Conservation (phyloP, 1,140 invertebrate species). For the Hypsibius dujardini region DNA sequence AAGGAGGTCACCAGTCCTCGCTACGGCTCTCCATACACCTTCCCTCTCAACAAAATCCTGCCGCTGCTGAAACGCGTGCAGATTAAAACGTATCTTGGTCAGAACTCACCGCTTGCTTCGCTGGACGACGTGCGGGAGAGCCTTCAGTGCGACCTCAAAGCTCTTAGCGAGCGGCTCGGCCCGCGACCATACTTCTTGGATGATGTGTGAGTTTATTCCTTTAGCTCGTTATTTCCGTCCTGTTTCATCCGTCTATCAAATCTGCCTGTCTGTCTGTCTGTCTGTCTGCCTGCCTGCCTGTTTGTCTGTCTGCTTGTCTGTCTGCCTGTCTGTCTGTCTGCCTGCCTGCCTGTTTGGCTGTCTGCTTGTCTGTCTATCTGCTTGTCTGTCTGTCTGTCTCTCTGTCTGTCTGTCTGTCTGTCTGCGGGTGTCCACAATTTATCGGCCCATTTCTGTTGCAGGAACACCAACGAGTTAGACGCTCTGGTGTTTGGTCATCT, state of each 20-base stretch:
- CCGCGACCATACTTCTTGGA: conserved; percentile 55
- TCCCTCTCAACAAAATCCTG: conserved; percentile 67
- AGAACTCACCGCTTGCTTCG: not conserved
- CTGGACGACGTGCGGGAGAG: conserved; percentile 4
- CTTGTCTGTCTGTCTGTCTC: too few relatives aligned
- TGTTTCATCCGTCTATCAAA: too few relatives aligned
- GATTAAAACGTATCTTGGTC: not conserved
- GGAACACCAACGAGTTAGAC: conserved; percentile 62
- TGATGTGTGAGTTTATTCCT: conserved; percentile 29
- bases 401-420: too few relatives aligned
- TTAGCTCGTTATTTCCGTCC: too few relatives aligned
- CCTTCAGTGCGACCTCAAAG: conserved; percentile 18
- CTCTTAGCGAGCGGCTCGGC: conserved; percentile 56
- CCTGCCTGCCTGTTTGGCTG: too few relatives aligned
- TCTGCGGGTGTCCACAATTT: too few relatives aligned
- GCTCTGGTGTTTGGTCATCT: conserved; percentile 90
- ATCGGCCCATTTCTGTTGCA: too few relatives aligned
- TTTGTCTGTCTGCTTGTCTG: too few relatives aligned
- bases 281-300: too few relatives aligned
- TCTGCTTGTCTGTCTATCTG: too few relatives aligned
- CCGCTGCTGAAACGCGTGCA: conserved; percentile 51
- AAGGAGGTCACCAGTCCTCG: conserved; percentile 58
- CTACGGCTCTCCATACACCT: conserved; percentile 73
- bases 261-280: too few relatives aligned
- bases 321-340: too few relatives aligned